These are phyloP conservation scores for Tortrix viridana DNA, from an alignment of 2,888 invertebrate species.

Conservation along the genomic window DNA sequence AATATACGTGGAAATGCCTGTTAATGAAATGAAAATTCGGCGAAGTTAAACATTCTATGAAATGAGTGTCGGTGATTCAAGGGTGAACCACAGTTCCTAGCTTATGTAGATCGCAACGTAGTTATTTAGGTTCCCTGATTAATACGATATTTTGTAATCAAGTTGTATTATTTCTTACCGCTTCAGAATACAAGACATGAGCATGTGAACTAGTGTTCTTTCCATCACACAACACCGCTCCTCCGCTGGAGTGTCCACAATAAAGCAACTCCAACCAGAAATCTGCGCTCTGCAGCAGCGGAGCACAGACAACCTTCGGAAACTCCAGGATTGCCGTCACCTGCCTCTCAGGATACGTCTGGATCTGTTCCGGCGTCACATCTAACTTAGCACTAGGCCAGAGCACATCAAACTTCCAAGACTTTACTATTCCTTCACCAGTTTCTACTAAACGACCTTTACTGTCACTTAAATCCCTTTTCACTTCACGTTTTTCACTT, in stretches of 20 bases:
- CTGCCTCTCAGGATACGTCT: conserved; percentile 90
- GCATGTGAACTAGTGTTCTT: conserved; percentile 82
- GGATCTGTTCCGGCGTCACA: conserved; percentile 89
- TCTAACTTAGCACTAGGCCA: conserved; percentile 91
- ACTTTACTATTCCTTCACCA: conserved; percentile 72
- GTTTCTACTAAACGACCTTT: conserved; percentile 72
- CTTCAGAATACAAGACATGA: conserved; percentile 89
- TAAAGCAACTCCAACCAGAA: conserved; percentile 92
- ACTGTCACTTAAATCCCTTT: conserved; percentile 56
- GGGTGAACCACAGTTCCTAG: no score
- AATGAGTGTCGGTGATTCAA: no score
- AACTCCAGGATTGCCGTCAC: conserved; percentile 91
- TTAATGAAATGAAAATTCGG: no score
- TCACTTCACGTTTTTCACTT: conserved; percentile 45
- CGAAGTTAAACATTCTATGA: no score
- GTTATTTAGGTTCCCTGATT: no score
- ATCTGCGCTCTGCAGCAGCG: conserved; percentile 86
- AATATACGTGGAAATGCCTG: no score
- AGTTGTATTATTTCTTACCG: conserved; percentile 69
- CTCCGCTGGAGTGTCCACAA: conserved; percentile 88
- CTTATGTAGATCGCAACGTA: no score
- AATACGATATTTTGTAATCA: no score
- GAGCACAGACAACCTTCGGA: conserved; percentile 87
- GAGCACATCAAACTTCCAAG: conserved; percentile 89
- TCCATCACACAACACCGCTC: conserved; percentile 88